phyloP scores from a whole-genome alignment of 2,797 vertebrate species.

The Anableps anableps region DNA sequence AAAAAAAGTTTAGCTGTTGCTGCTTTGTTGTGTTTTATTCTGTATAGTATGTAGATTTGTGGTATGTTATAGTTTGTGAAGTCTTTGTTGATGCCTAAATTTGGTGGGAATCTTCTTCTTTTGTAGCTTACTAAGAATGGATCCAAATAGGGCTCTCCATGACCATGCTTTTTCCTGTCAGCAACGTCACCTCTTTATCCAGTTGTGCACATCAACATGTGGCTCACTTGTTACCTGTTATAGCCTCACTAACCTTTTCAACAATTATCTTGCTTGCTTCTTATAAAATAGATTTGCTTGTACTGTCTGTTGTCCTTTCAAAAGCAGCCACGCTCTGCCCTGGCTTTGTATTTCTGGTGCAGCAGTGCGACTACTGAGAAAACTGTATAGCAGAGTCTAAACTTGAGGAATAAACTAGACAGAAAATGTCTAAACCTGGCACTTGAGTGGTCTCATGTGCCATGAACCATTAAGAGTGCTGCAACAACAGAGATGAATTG shows the following conservation, averaged over 20 bases:
- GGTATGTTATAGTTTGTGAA: slow-evolving; percentile 12
- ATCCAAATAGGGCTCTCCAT: slow-evolving; percentile 27
- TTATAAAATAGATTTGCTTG: slow-evolving; percentile 71
- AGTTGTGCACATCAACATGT: slow-evolving; percentile 39
- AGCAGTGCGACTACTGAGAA: slow-evolving; percentile 41
- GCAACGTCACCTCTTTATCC: slow-evolving; percentile 36
- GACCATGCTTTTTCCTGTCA: slow-evolving; percentile 21
- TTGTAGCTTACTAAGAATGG: slow-evolving; percentile 11
- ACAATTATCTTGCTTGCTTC: slow-evolving; percentile 68
- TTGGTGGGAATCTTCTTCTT: not conserved
- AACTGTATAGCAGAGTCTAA: slow-evolving; percentile 69
- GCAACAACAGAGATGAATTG: slow-evolving; percentile 38
- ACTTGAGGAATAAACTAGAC: slow-evolving; percentile 71
- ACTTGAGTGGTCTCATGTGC: slow-evolving; percentile 57
- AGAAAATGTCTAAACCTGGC: slow-evolving; percentile 52
- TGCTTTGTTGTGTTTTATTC: slow-evolving; percentile 30
- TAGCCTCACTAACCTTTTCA: slow-evolving; percentile 69
- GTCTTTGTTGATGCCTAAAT: slow-evolving; percentile 27
- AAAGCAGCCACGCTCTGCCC: slow-evolving; percentile 46
- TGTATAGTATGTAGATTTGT: slow-evolving; percentile 14
- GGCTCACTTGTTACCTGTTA: slow-evolving; percentile 62
- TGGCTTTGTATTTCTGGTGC: slow-evolving; percentile 43
- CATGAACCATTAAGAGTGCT: slow-evolving; percentile 47
- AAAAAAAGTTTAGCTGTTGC: slow-evolving; percentile 38
- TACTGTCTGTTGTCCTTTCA: slow-evolving; percentile 75